Evolutionary conservation across 2,888 invertebrate species (phyloP).

Genomic region (Cantharis rustica): DNA sequence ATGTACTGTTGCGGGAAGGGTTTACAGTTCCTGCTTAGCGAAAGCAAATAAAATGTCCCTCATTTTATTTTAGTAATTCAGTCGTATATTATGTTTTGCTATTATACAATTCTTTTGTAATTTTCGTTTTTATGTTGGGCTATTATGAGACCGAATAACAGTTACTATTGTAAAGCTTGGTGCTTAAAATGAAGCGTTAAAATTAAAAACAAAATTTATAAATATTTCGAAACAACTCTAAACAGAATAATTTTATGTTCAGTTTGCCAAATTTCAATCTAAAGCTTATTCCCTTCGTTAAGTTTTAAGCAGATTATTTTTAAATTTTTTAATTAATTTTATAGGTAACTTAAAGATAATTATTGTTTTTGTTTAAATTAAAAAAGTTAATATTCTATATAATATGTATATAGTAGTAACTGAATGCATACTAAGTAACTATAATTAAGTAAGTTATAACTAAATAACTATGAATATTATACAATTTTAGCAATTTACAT

Average conservation of each 20-base stretch:
- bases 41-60: constrained; percentile 30
- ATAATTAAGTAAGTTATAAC: too few relatives aligned
- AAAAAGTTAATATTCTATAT: too few relatives aligned
- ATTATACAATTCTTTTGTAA: constrained; percentile 36
- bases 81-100: constrained; percentile 30
- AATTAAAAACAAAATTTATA: constrained; percentile 27
- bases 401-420: too few relatives aligned
- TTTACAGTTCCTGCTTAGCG: constrained; percentile 22
- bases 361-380: too few relatives aligned
- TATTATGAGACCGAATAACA: constrained; percentile 12
- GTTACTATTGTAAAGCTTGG: constrained; percentile 23
- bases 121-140: constrained; percentile 23
- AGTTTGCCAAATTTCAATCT: constrained; percentile 8
- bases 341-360: too few relatives aligned
- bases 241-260: not conserved
- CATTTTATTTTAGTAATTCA: constrained; percentile 34
- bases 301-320: not conserved
- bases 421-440: too few relatives aligned
- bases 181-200: constrained; percentile 21
- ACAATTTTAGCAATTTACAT: too few relatives aligned
- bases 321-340: too few relatives aligned
- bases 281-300: not conserved
- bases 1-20: constrained; percentile 30
- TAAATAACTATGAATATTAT: too few relatives aligned
- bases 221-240: constrained; percentile 2